Base-by-base conservation (phyloP, 1,140 invertebrate genomes). In the Penaeus vannamei region DNA sequence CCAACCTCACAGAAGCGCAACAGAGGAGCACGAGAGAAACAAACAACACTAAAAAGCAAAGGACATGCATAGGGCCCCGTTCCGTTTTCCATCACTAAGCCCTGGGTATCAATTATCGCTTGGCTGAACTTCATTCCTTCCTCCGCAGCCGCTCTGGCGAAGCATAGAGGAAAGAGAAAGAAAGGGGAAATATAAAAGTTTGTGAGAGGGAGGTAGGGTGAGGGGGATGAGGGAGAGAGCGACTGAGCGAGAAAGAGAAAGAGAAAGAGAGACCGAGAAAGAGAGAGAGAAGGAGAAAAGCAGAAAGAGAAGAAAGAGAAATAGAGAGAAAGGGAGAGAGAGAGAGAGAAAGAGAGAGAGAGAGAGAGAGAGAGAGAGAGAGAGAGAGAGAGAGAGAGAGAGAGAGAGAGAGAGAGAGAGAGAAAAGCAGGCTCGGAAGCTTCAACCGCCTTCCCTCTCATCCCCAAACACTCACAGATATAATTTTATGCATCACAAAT, bases 401-500 rank as follows among this genome's bases (percentile, higher is more conserved):
- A 23, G 59, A 53, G 26, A 23, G 53, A 59, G 66, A 69, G 66
- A 69, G 76, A 79, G 32, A 79, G 76, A 79, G 76, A 79, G 76
- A 79, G 76, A 79, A 32, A 26, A 32, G 19, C 32, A 32, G 7
- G 42, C 32, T 46, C n/a, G 26, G 26, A 79, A 46, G 22, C 26
- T 36, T 36, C 20, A 36, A 10, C 42, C 64, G n/a, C 23, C 36
- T 42, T 23, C 20, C 60, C n/a, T 36, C 29, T 12, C 22, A 64
- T 64, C 83, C 26, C 64, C 8, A 8, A 20, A 29, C 82, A 36
- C 19, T 66, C 46, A 42, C 84, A 59, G 10, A 66, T 17, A 20
- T 60, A 79, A 60, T 76, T 29, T 83, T 61, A 23, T 61, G 81
- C 46, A 61, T 22, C 81, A 83, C 59, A 83, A 83, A 53, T 61